These are phyloP conservation scores for Eilema sororculum DNA, from an alignment of 2,888 invertebrate genomes.

Conservation along the genomic window DNA sequence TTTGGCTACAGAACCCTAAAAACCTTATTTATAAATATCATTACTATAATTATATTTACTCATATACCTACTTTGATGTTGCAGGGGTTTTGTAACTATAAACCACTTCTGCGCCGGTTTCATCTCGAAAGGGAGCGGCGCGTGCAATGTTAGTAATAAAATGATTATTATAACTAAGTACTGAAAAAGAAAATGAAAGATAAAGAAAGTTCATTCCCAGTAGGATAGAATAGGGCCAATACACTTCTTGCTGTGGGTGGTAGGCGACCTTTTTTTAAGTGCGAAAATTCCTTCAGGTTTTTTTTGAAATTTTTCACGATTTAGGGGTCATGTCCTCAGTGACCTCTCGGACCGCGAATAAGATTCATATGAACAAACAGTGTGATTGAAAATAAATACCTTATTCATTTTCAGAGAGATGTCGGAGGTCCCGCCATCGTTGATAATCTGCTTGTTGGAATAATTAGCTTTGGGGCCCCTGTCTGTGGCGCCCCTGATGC, in stretches of 20 bases:
- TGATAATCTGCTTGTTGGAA: slow-evolving; percentile 26
- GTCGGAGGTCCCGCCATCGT: slow-evolving; percentile 53
- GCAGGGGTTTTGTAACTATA: slow-evolving; percentile 56
- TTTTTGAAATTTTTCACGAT: too few relatives aligned
- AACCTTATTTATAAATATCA: neutral
- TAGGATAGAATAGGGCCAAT: too few relatives aligned
- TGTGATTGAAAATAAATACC: too few relatives aligned
- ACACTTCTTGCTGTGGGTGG: too few relatives aligned
- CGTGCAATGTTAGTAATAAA: slow-evolving; percentile 60
- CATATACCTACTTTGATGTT: slow-evolving; percentile 22
- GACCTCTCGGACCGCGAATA: too few relatives aligned
- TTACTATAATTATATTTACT: neutral
- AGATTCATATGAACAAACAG: too few relatives aligned
- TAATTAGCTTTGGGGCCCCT: slow-evolving; percentile 37
- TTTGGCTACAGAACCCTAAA: too few relatives aligned
- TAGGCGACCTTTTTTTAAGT: too few relatives aligned
- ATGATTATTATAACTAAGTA: neutral
- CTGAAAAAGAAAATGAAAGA: too few relatives aligned
- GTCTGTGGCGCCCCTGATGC: slow-evolving; percentile 24
- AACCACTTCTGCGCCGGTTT: slow-evolving; percentile 64
- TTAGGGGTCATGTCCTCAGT: too few relatives aligned
- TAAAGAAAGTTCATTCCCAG: too few relatives aligned
- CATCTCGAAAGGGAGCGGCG: slow-evolving; percentile 50
- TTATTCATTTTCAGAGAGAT: slow-evolving; percentile 53
- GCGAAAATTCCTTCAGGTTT: too few relatives aligned